Evolutionary conservation across 2,888 invertebrate species (phyloP).

Genomic region (Dynastes tityus): DNA sequence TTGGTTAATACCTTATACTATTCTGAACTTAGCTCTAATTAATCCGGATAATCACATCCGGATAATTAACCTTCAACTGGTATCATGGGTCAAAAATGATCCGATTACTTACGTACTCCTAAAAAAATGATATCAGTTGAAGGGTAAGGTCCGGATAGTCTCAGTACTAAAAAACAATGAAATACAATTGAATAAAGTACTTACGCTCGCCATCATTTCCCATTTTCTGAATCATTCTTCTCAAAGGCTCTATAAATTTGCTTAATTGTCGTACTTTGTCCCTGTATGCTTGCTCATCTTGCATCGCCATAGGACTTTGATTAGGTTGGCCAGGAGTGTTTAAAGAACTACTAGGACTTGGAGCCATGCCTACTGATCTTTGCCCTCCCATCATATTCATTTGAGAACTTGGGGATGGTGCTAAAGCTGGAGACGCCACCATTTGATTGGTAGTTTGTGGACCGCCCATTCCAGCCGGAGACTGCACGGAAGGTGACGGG

Average conservation of each 20-base stretch:
- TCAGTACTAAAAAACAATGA: too few relatives aligned
- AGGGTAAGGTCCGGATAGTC: too few relatives aligned
- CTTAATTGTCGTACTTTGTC: constrained; percentile 95
- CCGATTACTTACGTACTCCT: too few relatives aligned
- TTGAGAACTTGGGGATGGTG: constrained; percentile 79
- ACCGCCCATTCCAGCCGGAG: constrained; percentile 74
- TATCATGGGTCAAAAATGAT: too few relatives aligned
- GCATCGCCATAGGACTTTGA: constrained; percentile 78
- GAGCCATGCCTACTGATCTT: constrained; percentile 73
- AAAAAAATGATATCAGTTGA: too few relatives aligned
- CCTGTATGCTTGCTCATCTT: constrained; percentile 92
- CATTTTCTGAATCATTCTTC: constrained; percentile 91
- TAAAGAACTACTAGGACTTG: constrained; percentile 88
- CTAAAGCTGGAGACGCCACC: constrained; percentile 81
- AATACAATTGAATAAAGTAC: constrained; percentile 58
- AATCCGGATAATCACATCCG: too few relatives aligned
- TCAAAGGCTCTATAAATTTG: constrained; percentile 94
- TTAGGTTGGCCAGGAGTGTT: constrained; percentile 82
- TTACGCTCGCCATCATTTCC: constrained; percentile 84
- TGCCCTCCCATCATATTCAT: constrained; percentile 74
- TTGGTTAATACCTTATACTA: too few relatives aligned
- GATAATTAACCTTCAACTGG: too few relatives aligned
- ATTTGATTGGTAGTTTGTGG: constrained; percentile 72
- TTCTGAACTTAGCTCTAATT: too few relatives aligned
- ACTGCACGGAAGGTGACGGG: constrained; percentile 84